Percentiles rank a stretch among this genome's conserved stretches.
Conservation (phyloP, 2,888 invertebrate species). For the Maniola hyperantus region DNA sequence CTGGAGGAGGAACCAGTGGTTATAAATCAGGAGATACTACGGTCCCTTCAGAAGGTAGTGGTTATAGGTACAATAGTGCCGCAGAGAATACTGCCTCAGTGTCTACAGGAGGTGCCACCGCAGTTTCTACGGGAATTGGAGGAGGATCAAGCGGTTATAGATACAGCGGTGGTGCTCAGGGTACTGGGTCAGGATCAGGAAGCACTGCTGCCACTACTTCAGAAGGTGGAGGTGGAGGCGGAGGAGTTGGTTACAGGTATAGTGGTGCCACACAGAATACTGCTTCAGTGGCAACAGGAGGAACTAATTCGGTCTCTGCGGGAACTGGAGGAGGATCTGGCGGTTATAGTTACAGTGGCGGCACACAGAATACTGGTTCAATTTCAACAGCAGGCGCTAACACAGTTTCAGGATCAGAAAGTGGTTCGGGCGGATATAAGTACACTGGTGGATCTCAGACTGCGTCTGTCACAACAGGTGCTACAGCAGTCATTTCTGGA, state of each 20-base stretch:
- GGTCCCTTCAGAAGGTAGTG: not conserved
- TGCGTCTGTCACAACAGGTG: not conserved
- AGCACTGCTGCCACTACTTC: not conserved
- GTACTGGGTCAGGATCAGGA: not conserved
- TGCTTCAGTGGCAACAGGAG: not conserved
- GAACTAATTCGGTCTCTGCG: not conserved
- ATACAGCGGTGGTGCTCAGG: conserved; percentile 41
- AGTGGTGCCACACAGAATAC: conserved; percentile 11
- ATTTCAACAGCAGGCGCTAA: conserved; percentile 4
- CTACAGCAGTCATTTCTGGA: conserved; percentile 6
- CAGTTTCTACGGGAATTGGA: not conserved
- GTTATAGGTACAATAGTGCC: conserved; percentile 27
- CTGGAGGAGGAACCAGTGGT: conserved; percentile 7
- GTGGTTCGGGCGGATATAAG: conserved; percentile 45
- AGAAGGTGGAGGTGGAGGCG: not conserved
- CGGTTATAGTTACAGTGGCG: conserved; percentile 24
- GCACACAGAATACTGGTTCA: conserved; percentile 5
- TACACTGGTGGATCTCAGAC: conserved; percentile 40
- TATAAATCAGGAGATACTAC: conserved; percentile 23
- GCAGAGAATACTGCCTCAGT: not conserved
- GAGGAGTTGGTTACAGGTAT: conserved; percentile 24
- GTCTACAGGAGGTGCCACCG: not conserved
- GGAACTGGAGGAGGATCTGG: conserved; percentile 5
- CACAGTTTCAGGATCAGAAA: not conserved
- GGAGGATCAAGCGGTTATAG: conserved; percentile 45